Evolutionary conservation across 2,797 vertebrate genomes (phyloP), one percentile per base, ranked within the genome.

Genomic region (Enoplosus armatus): DNA sequence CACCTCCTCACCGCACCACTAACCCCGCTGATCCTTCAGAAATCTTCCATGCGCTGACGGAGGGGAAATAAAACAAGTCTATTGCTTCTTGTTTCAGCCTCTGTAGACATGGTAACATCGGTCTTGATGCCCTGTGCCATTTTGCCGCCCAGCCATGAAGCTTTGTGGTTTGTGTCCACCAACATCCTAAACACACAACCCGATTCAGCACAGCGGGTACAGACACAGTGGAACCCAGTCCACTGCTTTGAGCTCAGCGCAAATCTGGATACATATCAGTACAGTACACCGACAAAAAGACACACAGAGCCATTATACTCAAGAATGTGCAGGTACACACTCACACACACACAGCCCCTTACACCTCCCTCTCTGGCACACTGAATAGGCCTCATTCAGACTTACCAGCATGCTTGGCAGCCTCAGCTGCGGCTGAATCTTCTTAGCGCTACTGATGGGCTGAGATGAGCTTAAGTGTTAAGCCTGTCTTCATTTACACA

Each of bases 381-480:
- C 33, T 93, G 85, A 94, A 93, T 89, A 75, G 88, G 81, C 77
- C 86, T 90, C 86, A 92, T 93, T 95, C 89, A 93, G 88, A 94
- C 94, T 95, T 87, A 95, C 94, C 94, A 94, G 92, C 94, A 94
- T 95, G 87, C 82, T 94, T 89, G 91, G 90, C 88, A 94, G 88
- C 68, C 75, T 86, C 59, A 39, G 83, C 83, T 43, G 79, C 43
- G 61, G 78, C 84, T 84, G 85, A 84, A 88, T 92, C 88, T 83
- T 88, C 89, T 91, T 84, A 84, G 82, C 24, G 82, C 86, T 83
- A 61, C 87, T 85, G 91, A 93, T 90, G 85, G 87, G 87, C 80
- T 87, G 85, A 89, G 84, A 92, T 89, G 89, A 88, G 88, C 89
- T 91, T 50, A 79, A 91, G 86, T 87, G 83, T 77, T 85, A 84